Evolutionary conservation across 2,113 vertebrate genomes (phyloP).

Genomic region (Cichladusa arquata): DNA sequence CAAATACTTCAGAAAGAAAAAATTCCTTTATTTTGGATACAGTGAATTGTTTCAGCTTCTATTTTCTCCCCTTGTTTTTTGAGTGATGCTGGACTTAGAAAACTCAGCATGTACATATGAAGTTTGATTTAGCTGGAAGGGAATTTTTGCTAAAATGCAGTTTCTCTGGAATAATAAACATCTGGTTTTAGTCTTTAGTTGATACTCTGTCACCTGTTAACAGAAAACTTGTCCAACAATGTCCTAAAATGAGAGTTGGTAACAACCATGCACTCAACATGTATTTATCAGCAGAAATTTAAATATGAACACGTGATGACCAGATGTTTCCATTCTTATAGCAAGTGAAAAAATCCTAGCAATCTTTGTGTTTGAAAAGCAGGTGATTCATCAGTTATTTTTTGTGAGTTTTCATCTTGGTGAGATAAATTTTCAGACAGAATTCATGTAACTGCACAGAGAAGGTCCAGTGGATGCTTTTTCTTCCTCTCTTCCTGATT

Average conservation of each 20-base stretch:
- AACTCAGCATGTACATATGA: neutral
- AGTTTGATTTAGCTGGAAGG: neutral
- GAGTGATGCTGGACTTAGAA: neutral
- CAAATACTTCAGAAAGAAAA: neutral
- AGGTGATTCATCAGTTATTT: neutral
- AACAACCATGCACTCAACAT: neutral
- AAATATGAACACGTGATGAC: neutral
- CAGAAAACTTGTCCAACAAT: neutral
- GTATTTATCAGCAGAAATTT: neutral
- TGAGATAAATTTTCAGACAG: neutral
- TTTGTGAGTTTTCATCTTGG: neutral
- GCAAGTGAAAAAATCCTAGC: neutral
- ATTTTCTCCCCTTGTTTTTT: neutral
- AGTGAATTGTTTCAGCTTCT: neutral
- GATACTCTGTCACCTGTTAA: neutral
- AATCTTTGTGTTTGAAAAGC: neutral
- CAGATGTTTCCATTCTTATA: neutral
- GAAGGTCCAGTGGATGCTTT: neutral
- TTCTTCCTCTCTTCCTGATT: neutral
- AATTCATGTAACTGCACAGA: neutral
- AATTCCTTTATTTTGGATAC: neutral
- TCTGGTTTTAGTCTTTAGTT: neutral
- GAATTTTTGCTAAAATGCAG: neutral
- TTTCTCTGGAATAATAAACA: neutral
- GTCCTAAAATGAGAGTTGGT: neutral